Evolutionary conservation across 2,113 vertebrate species (phyloP).

Genomic region (Chinchilla lanigera): DNA sequence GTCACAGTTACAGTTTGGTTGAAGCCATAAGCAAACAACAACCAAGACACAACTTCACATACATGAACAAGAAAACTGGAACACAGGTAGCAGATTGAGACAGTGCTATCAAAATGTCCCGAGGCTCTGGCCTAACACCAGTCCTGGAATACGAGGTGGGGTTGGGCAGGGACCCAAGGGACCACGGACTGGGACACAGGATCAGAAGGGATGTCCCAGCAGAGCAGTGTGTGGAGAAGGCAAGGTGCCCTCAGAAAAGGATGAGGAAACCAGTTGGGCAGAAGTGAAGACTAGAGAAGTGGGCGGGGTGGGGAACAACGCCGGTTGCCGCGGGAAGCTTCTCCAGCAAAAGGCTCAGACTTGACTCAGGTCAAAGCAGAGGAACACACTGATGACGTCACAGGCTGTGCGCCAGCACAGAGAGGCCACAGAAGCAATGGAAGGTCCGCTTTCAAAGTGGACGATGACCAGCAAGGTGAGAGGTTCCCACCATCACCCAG

Average conservation of each 20-base stretch:
- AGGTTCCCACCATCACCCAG: accelerated
- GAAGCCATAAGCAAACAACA: not conserved
- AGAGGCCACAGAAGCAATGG: not conserved
- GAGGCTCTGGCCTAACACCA: not conserved
- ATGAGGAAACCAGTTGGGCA: not conserved
- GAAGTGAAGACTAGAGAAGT: not conserved
- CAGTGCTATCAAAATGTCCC: not conserved
- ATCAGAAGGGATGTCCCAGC: not conserved
- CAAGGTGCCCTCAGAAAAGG: no score
- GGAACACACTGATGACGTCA: not conserved
- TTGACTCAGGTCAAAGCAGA: not conserved
- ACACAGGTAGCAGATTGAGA: not conserved
- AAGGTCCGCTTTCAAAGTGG: not conserved
- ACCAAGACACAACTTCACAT: not conserved
- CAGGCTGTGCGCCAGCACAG: accelerated
- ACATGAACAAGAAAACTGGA: not conserved
- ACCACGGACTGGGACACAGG: not conserved
- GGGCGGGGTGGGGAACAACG: accelerated
- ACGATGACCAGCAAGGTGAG: not conserved
- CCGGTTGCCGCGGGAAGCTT: accelerated
- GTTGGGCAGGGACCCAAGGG: not conserved
- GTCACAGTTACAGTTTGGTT: not conserved
- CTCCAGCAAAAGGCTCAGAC: not conserved
- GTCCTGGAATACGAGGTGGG: not conserved
- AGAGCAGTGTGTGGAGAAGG: not conserved